Percentiles rank a stretch among this genome's conserved stretches.
Evolutionary conservation across 2,797 vertebrate species (phyloP).

Genomic region (Pseudopleuronectes americanus): DNA sequence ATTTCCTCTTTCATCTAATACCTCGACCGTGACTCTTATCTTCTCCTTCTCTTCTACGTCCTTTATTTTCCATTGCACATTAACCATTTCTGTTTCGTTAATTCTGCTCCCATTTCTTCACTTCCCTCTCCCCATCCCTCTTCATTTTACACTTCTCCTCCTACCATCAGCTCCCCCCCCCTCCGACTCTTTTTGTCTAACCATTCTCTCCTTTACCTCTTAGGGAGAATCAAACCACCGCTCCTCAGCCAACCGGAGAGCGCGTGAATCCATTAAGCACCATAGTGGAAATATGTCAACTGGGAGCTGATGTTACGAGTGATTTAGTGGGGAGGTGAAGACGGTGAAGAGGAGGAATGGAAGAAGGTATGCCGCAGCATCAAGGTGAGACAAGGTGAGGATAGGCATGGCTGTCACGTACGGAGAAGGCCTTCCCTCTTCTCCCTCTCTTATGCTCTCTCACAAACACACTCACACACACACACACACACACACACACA

Average conservation of each 20-base stretch:
- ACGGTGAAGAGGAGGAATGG: conserved; percentile 31
- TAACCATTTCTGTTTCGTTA: background rate
- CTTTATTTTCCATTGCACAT: conserved; percentile 4
- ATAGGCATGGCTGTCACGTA: conserved; percentile 85
- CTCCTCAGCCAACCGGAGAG: conserved; percentile 48
- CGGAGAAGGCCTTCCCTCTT: conserved; percentile 61
- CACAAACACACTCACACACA: conserved; percentile 12
- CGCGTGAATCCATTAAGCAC: conserved; percentile 55
- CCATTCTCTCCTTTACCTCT: conserved; percentile 32
- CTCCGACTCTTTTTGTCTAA: background rate
- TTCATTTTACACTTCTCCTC: conserved; percentile 14
- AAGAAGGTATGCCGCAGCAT: conserved; percentile 64
- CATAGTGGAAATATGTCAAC: conserved; percentile 65
- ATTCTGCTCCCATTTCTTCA: conserved; percentile 16
- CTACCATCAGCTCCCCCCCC: conserved; percentile 3
- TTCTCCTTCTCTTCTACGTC: background rate
- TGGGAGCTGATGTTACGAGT: conserved; percentile 60
- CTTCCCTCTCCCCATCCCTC: conserved; percentile 2
- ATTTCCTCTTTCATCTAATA: background rate
- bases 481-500: conserved; percentile 23
- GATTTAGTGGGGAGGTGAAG: conserved; percentile 57
- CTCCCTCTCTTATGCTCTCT: conserved; percentile 11
- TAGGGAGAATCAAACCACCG: conserved; percentile 48
- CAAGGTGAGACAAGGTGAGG: conserved; percentile 86
- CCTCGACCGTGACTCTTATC: conserved; percentile 17